Evolutionary conservation across 2,888 invertebrate species (phyloP), one percentile per base, ranked within the genome.

Genomic region (Eristalinus sepulchralis): DNA sequence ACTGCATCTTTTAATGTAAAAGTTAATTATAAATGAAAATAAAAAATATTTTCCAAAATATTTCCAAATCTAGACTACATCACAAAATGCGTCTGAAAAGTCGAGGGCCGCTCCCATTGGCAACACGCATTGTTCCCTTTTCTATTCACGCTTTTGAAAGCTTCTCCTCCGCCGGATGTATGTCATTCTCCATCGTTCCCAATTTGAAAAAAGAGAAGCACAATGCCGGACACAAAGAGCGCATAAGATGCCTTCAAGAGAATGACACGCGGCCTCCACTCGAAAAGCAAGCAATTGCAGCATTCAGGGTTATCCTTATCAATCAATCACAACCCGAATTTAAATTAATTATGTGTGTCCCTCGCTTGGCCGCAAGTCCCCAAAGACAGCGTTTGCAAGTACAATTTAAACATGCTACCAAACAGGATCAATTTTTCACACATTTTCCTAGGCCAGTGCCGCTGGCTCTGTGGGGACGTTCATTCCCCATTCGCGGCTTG

Each of bases 291-390:
- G 64, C 63, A 71, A 76, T 55, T 71, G 76, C 76, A 70, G 55
- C 13, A 11, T 33, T 47, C 62, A 75, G 39, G 47, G 34, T 53
- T 66, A 66, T 64, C 31, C 71, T 70, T 71, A 67, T 72, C 72
- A 77, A 83, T 78, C 71, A 78, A 78, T 83, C 71, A 64, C 55
- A 62, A 72, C 72, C 66, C 55, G 62, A 78, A 78, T 39, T 62
- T 39, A 66, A 83, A 78, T 72, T 39, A 55, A 71, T 47, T 55
- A 10, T 34, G 34, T 34, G 34, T 1, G 34, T 53, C 53, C 57
- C 57, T 13, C 24, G 57, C 8, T 3, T 22, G 2, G 22, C 6
- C n/a, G 9, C 8, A 2, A 47, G 17, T 47, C 47, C 47, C 17
- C 17, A 17, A 8, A 17, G 47, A 47, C 17, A 17, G 5, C 17